These are phyloP conservation scores for Ophonus ardosiacus DNA, from an alignment of 2,888 invertebrate species.

Conservation along the genomic window DNA sequence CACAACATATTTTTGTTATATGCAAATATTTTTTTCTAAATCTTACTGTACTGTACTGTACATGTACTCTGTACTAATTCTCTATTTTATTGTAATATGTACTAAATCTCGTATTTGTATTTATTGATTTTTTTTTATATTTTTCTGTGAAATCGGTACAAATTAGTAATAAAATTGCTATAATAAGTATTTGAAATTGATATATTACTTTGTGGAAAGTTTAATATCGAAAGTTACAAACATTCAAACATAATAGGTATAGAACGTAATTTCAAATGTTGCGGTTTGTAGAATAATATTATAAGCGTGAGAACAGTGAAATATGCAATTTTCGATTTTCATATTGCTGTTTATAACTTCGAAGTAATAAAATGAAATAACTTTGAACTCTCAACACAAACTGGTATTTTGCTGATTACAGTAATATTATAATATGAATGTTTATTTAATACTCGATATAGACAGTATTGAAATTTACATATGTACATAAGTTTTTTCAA, in stretches of 20 bases:
- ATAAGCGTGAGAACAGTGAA: neutral
- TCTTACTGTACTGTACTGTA: no score
- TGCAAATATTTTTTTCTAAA: no score
- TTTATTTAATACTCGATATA: neutral
- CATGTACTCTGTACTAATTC: no score
- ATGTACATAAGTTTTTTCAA: neutral
- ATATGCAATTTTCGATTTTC: neutral
- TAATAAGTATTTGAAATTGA: no score
- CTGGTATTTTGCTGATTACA: neutral
- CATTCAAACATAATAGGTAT: neutral
- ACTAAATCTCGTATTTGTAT: no score
- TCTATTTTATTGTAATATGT: no score
- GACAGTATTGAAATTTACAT: neutral
- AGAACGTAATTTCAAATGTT: neutral
- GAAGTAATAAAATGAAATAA: neutral
- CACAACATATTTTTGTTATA: no score
- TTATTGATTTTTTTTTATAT: no score
- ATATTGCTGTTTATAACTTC: neutral
- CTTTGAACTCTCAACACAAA: neutral
- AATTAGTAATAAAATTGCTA: no score
- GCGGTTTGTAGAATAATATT: neutral
- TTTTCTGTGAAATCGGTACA: no score
- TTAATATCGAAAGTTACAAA: no score
- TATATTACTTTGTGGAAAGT: no score
- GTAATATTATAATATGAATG: neutral